These are phyloP conservation scores for Narcine bancroftii DNA, from an alignment of 2,113 vertebrate genomes.

Conservation along the genomic window DNA sequence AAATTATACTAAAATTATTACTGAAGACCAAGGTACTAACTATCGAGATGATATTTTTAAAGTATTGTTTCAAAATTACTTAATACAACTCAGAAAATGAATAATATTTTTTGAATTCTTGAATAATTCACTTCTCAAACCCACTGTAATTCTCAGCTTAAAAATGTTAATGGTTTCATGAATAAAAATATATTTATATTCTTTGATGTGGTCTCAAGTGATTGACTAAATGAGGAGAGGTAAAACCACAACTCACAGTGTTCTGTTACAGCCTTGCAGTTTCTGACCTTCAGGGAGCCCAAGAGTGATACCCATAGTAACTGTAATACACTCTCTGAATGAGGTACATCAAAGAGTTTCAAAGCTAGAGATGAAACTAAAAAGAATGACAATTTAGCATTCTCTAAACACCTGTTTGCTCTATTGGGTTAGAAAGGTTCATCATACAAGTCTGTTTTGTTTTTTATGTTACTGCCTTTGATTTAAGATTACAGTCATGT, in stretches of 20 bases:
- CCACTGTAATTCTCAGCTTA: neutral
- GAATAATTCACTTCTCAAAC: neutral
- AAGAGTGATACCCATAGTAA: constrained; percentile 7
- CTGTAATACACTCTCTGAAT: constrained; percentile 28
- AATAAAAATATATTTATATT: constrained; percentile 9
- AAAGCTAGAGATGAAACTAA: constrained; percentile 12
- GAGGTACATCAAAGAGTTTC: constrained; percentile 27
- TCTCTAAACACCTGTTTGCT: constrained; percentile 33
- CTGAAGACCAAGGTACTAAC: neutral
- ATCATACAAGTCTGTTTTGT: constrained; percentile 16
- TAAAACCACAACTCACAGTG: constrained; percentile 23
- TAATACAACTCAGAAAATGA: neutral
- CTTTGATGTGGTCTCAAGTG: constrained; percentile 17
- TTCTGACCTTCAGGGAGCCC: constrained; percentile 27
- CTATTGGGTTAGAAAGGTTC: constrained; percentile 27
- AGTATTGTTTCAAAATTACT: neutral
- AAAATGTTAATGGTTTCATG: neutral
- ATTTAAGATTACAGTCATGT: constrained; percentile 34
- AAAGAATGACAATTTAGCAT: constrained; percentile 30
- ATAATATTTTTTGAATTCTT: neutral
- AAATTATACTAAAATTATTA: neutral
- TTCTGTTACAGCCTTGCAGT: constrained; percentile 20
- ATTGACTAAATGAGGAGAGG: neutral
- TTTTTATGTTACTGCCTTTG: constrained; percentile 36
- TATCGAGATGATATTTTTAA: neutral